These are phyloP conservation scores for Macrobrachium nipponense DNA, from an alignment of 1,140 invertebrate species.

Conservation along the genomic window DNA sequence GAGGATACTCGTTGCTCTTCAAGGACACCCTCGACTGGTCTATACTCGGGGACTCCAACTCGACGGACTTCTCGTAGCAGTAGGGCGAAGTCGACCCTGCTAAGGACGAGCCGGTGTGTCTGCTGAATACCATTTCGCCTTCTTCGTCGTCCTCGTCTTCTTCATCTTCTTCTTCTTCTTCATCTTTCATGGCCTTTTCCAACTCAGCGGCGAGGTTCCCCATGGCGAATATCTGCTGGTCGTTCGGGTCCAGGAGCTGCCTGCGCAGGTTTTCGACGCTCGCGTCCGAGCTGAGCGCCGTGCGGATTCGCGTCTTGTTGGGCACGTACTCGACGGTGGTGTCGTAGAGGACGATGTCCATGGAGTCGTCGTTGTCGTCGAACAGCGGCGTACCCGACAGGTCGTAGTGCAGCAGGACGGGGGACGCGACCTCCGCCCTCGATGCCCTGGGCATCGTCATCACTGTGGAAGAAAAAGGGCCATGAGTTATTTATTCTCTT, in stretches of 20 bases:
- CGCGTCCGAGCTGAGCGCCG: background rate
- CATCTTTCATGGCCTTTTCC: background rate
- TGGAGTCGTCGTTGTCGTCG: slow-evolving; percentile 14
- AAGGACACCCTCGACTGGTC: background rate
- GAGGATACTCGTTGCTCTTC: background rate
- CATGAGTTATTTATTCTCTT: background rate
- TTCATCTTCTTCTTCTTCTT: background rate
- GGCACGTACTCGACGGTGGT: slow-evolving; percentile 26
- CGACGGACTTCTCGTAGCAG: slow-evolving; percentile 12
- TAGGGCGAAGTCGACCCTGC: background rate
- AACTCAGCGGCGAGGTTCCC: background rate
- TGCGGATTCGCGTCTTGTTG: background rate
- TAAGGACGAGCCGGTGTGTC: background rate
- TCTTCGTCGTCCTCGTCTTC: background rate
- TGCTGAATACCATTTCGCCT: background rate
- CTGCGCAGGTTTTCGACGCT: background rate
- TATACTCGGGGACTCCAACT: slow-evolving; percentile 13
- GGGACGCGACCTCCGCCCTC: background rate
- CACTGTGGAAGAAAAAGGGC: background rate
- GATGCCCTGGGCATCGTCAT: slow-evolving; percentile 4
- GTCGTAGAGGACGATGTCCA: slow-evolving; percentile 14
- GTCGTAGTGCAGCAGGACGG: background rate
- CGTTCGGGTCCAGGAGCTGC: background rate
- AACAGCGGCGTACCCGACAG: slow-evolving; percentile 9
- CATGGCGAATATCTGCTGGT: background rate